These are phyloP conservation scores for Phania funesta DNA, from an alignment of 2,888 invertebrate species.

Conservation along the genomic window DNA sequence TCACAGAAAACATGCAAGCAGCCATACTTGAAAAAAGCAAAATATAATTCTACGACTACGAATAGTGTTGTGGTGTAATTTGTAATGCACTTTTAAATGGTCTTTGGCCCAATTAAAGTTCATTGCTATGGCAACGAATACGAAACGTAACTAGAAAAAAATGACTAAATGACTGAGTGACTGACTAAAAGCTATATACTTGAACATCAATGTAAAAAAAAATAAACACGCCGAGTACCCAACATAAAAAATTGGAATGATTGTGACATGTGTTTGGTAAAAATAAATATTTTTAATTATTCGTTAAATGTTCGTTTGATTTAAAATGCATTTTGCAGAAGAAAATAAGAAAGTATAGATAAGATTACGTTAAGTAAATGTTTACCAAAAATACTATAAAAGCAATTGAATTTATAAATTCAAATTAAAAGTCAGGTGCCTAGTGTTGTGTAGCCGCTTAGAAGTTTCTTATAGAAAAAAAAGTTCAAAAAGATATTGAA, in stretches of 20 bases:
- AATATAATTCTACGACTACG: not conserved
- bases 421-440: not conserved
- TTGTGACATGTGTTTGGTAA: slow-evolving; percentile 50
- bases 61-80: slow-evolving; percentile 56
- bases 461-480: too few species aligned
- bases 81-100: slow-evolving; percentile 70
- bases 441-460: too few species aligned
- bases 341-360: not conserved
- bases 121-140: slow-evolving; percentile 71
- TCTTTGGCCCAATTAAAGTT: slow-evolving; percentile 75
- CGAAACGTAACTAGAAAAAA: slow-evolving; percentile 48
- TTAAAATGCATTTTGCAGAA: not conserved
- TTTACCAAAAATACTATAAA: not conserved
- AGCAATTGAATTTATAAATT: not conserved
- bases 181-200: slow-evolving; percentile 20
- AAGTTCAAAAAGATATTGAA: too few species aligned
- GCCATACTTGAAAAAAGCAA: not conserved
- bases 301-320: not conserved
- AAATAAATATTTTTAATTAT: slow-evolving; percentile 20
- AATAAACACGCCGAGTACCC: not conserved
- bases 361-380: slow-evolving; percentile 8
- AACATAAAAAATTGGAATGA: slow-evolving; percentile 36
- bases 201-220: slow-evolving; percentile 13
- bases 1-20: slow-evolving; percentile 4
- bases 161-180: not conserved